These are phyloP conservation scores for Microtus montanus DNA, from an alignment of 2,113 vertebrate species.

Conservation along the genomic window DNA sequence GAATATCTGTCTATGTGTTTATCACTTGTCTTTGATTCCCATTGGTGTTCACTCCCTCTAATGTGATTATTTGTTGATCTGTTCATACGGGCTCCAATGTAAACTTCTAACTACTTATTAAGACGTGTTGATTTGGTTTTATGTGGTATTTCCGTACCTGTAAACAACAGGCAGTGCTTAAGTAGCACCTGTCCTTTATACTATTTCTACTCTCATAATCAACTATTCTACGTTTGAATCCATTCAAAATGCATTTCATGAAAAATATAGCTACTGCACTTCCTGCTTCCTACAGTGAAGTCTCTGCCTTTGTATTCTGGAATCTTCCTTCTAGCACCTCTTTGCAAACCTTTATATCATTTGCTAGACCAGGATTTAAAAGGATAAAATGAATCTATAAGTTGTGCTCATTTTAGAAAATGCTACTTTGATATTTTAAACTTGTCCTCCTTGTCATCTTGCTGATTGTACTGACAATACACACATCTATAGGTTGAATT, in stretches of 20 bases:
- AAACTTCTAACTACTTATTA: not conserved
- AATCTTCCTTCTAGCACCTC: not conserved
- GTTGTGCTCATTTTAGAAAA: not conserved
- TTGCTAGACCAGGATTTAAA: not conserved
- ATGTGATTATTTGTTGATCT: not conserved
- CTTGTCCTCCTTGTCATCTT: not conserved
- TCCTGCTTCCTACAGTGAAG: not conserved
- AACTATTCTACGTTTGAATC: not conserved
- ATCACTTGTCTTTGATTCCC: not conserved
- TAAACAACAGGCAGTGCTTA: no score
- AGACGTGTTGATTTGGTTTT: not conserved
- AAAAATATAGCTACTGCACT: not conserved
- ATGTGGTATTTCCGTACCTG: not conserved
- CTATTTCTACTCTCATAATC: not conserved
- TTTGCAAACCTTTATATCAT: not conserved
- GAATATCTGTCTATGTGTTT: not conserved
- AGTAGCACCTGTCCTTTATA: not conserved
- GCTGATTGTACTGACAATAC: not conserved
- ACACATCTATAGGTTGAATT: not conserved
- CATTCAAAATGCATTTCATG: not conserved
- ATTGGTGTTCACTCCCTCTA: not conserved
- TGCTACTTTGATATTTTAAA: slow-evolving; percentile 12
- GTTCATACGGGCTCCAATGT: not conserved
- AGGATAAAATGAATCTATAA: not conserved
- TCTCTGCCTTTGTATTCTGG: not conserved